A percentile compares a stretch with the other conserved stretches of the same genome.
Conservation (phyloP, 2,888 invertebrate genomes). For the Epinotia demarniana region DNA sequence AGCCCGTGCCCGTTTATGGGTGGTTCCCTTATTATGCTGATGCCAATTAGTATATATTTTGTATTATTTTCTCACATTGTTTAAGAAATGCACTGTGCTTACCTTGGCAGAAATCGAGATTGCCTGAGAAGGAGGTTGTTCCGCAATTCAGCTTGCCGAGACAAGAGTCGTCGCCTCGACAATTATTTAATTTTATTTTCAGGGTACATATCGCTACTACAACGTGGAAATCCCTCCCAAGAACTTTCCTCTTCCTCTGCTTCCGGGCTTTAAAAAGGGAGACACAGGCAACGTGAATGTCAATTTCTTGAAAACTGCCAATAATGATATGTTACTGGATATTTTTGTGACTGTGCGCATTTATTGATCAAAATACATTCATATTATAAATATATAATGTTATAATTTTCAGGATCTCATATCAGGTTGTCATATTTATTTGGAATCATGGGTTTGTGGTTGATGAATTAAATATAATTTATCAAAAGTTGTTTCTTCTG, state of each 20-base stretch:
- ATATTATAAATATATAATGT: background rate
- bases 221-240: constrained; percentile 45
- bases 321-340: constrained; percentile 35
- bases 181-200: background rate
- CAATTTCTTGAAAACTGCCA: background rate
- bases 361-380: constrained; percentile 4
- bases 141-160: too few species aligned
- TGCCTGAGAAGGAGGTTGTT: too few species aligned
- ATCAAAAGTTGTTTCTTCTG: too few species aligned
- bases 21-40: too few species aligned
- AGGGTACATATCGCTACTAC: constrained; percentile 43
- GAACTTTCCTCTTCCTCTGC: constrained; percentile 42
- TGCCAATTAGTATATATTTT: too few species aligned
- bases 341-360: constrained; percentile 19
- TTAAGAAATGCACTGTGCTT: too few species aligned
- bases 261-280: constrained; percentile 41
- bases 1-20: too few species aligned
- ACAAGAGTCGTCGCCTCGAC: too few species aligned
- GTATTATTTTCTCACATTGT: too few species aligned
- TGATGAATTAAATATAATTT: too few species aligned
- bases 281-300: constrained; percentile 29
- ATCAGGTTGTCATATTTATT: background rate
- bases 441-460: background rate
- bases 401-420: background rate
- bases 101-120: too few species aligned